Conservation (phyloP, 2,797 vertebrate species). For the Odontamblyopus rebecca region DNA sequence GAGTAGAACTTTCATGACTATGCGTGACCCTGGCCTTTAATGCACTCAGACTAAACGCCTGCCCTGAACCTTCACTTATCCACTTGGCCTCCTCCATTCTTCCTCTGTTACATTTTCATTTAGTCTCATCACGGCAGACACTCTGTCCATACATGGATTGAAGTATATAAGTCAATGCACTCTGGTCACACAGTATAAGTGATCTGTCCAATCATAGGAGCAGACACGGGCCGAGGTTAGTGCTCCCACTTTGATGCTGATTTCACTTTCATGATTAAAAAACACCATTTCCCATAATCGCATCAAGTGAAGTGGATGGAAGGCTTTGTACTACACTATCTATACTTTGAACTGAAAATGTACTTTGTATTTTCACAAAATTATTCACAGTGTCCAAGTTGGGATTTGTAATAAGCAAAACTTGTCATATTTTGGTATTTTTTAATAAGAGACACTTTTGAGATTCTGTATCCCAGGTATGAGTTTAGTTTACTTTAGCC, state of each 20-base stretch:
- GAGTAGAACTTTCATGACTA: background rate
- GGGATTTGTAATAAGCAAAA: too few species aligned
- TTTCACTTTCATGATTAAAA: conserved; percentile 53
- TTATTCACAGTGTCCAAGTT: background rate
- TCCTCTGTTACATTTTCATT: conserved; percentile 30
- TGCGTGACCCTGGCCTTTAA: background rate
- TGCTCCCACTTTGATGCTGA: conserved; percentile 34
- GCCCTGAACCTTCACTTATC: conserved; percentile 2
- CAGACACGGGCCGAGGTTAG: conserved; percentile 30
- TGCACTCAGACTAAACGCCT: background rate
- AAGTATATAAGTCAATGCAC: conserved; percentile 17
- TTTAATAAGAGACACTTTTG: too few species aligned
- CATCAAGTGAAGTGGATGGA: conserved; percentile 27
- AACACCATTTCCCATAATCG: conserved; percentile 33
- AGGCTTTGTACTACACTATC: background rate
- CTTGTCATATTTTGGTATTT: too few species aligned
- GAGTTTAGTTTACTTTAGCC: too few species aligned
- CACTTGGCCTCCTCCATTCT: conserved; percentile 11
- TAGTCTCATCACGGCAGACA: conserved; percentile 20
- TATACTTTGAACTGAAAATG: conserved; percentile 19
- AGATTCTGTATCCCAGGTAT: too few species aligned
- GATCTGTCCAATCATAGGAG: conserved; percentile 36
- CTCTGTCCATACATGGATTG: conserved; percentile 23
- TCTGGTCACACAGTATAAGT: background rate
- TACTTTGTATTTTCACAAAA: conserved; percentile 1